These are phyloP conservation scores for Phorcus lineatus DNA, from an alignment of 2,888 invertebrate genomes.

Conservation along the genomic window DNA sequence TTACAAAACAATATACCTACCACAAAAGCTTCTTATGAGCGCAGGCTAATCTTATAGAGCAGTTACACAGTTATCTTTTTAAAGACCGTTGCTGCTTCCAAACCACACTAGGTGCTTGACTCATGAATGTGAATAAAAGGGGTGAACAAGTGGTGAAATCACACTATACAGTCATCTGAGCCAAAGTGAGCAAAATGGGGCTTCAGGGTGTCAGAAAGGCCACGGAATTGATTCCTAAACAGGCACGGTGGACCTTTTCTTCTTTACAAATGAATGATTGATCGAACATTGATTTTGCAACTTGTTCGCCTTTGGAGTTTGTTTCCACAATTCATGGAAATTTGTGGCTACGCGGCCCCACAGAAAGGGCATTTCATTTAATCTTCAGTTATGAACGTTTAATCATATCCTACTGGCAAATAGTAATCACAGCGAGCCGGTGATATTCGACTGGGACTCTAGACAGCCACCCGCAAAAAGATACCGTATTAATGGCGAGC, in stretches of 20 bases:
- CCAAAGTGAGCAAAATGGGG: background rate
- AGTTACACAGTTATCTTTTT: too few relatives aligned
- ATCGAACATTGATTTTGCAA: constrained; percentile 19
- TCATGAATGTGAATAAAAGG: too few relatives aligned
- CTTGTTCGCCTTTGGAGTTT: constrained; percentile 20
- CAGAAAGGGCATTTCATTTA: constrained; percentile 20
- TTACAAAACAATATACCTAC: too few relatives aligned
- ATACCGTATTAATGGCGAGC: constrained; percentile 43
- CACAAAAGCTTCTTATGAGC: too few relatives aligned
- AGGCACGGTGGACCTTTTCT: constrained; percentile 5
- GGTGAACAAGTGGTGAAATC: too few relatives aligned
- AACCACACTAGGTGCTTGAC: too few relatives aligned
- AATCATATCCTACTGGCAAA: constrained; percentile 27
- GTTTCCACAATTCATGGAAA: constrained; percentile 18
- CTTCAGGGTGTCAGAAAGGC: background rate
- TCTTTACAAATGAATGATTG: constrained; percentile 15
- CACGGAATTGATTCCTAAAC: background rate
- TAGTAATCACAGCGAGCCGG: constrained; percentile 25
- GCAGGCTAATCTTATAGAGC: too few relatives aligned
- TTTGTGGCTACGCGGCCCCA: background rate
- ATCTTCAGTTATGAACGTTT: constrained; percentile 27
- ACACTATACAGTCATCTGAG: too few relatives aligned
- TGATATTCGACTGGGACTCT: constrained; percentile 27
- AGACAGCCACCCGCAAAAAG: constrained; percentile 41
- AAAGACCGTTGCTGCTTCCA: too few relatives aligned